Evolutionary conservation across 1,140 invertebrate genomes (phyloP).

Genomic region (Odontomachus brunneus): DNA sequence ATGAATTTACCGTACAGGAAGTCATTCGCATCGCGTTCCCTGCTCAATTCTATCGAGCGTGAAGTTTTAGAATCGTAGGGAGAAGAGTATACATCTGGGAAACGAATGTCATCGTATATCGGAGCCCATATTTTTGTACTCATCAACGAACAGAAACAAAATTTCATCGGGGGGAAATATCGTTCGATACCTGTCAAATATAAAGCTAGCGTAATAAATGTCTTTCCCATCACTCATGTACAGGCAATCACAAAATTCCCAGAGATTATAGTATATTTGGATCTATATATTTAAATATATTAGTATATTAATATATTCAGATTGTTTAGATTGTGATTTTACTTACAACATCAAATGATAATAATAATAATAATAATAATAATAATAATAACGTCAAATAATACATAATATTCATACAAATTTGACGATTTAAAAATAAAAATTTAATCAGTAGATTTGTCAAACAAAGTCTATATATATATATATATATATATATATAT

Average conservation of each 20-base stretch:
- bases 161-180: slow-evolving; percentile 36
- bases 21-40: neutral
- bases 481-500: too few relatives aligned
- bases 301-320: too few relatives aligned
- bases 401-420: too few relatives aligned
- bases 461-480: too few relatives aligned
- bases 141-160: slow-evolving; percentile 45
- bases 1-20: slow-evolving; percentile 3
- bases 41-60: slow-evolving; percentile 11
- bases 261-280: neutral
- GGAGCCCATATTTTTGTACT: slow-evolving; percentile 16
- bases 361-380: too few relatives aligned
- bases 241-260: neutral
- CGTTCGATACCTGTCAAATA: slow-evolving; percentile 43
- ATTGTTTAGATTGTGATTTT: too few relatives aligned
- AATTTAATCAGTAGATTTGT: too few relatives aligned
- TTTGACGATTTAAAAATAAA: too few relatives aligned
- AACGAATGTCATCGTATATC: slow-evolving; percentile 47
- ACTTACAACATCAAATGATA: neutral
- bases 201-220: slow-evolving; percentile 48
- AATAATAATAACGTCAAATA: too few relatives aligned
- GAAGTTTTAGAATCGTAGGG: slow-evolving; percentile 29
- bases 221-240: neutral
- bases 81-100: slow-evolving; percentile 21
- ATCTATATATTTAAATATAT: too few relatives aligned